Conservation (phyloP, 2,797 vertebrate genomes). For the Alca torda region DNA sequence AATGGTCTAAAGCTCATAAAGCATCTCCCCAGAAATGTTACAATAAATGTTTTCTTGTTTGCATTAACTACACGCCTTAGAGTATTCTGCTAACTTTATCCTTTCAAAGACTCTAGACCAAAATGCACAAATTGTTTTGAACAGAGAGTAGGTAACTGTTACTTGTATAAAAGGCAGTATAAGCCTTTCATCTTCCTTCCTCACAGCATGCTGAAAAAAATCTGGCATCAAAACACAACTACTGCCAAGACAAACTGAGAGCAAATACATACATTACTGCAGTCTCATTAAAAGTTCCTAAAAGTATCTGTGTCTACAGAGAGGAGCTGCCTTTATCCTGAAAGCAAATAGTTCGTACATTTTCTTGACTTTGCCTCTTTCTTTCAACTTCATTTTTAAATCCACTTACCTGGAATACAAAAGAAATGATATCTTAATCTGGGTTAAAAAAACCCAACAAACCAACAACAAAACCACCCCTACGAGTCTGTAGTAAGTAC, state of each 20-base stretch:
- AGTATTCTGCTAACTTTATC: background rate
- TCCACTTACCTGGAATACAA: background rate
- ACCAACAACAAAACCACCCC: rapidly evolving
- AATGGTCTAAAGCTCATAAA: background rate
- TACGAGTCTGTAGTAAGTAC: background rate
- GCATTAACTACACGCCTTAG: background rate
- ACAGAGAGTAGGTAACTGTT: background rate
- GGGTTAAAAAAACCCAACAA: background rate
- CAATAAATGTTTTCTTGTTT: background rate
- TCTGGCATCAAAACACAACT: background rate
- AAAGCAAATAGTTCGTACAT: background rate
- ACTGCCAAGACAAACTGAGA: conserved; percentile 13
- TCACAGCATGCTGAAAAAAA: conserved; percentile 9
- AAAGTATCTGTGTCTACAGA: background rate
- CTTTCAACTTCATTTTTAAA: background rate
- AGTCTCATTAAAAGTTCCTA: conserved; percentile 39
- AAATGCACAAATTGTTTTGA: background rate
- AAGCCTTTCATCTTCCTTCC: conserved; percentile 26
- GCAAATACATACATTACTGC: background rate
- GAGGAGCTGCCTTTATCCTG: background rate
- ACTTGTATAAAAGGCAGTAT: background rate
- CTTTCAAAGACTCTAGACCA: background rate
- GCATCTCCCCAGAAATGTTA: background rate
- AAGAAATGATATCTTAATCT: background rate
- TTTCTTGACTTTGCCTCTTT: background rate